Percentiles rank a stretch among this genome's conserved stretches.
Conservation (phyloP, 2,888 invertebrate genomes). For the Dascillus cervinus region DNA sequence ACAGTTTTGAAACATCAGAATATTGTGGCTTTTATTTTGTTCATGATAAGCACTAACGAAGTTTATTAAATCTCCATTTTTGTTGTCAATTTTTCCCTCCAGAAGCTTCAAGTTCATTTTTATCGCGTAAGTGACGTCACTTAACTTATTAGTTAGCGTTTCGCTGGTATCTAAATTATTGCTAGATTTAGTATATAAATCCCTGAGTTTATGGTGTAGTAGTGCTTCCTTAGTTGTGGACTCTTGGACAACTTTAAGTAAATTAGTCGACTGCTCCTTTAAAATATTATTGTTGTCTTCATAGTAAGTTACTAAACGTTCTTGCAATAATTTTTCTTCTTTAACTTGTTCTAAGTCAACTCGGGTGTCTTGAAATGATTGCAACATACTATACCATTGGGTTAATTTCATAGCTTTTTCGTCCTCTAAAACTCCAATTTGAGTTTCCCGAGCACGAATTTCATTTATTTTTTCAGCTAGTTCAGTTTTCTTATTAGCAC, state of each 20-base stretch:
- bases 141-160: no score
- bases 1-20: no score
- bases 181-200: no score
- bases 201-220: slow-evolving; percentile 58
- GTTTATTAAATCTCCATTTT: no score
- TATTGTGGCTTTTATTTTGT: no score
- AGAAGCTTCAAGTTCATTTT: no score
- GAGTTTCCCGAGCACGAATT: slow-evolving; percentile 61
- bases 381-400: slow-evolving; percentile 9
- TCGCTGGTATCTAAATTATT: no score
- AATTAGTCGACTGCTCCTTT: slow-evolving; percentile 51
- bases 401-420: slow-evolving; percentile 7
- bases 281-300: slow-evolving; percentile 55
- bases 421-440: slow-evolving; percentile 52
- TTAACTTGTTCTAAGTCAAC: slow-evolving; percentile 28
- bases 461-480: slow-evolving; percentile 60
- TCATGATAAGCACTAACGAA: no score
- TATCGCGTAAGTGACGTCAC: no score
- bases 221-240: slow-evolving; percentile 53
- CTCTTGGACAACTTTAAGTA: slow-evolving; percentile 56
- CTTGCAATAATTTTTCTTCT: slow-evolving; percentile 53
- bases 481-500: slow-evolving; percentile 60
- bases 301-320: slow-evolving; percentile 57
- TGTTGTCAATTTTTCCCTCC: no score
- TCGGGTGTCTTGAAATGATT: slow-evolving; percentile 10